phyloP scores from a whole-genome alignment of 2,113 vertebrate species.

The Chaetura pelagica region DNA sequence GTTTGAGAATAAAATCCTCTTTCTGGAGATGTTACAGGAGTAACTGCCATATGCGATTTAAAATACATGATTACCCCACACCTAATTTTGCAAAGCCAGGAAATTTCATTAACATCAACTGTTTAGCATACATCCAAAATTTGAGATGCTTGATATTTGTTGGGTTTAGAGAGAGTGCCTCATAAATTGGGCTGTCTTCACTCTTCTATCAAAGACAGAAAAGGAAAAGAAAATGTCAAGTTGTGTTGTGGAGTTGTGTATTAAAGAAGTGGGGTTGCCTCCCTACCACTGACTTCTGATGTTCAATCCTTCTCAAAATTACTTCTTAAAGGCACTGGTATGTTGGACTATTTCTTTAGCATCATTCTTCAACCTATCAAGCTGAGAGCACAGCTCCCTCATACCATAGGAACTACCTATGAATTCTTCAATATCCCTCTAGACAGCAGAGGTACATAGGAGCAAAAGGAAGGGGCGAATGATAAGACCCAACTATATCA shows the following conservation, averaged over 20 bases:
- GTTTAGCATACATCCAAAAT: not conserved
- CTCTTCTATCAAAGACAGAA: not conserved
- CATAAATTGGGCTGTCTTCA: not conserved
- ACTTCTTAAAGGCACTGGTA: not conserved
- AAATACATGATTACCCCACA: not conserved
- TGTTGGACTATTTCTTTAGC: not conserved
- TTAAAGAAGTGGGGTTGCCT: not conserved
- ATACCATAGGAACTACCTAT: rapidly evolving
- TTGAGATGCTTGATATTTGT: not conserved
- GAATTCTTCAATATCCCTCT: not conserved
- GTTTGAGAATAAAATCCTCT: not conserved
- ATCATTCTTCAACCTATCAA: not conserved
- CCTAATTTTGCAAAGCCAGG: not conserved
- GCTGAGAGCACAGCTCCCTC: not conserved
- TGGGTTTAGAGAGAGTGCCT: not conserved
- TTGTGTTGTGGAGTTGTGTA: not conserved
- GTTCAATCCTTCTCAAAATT: not conserved
- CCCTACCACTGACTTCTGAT: not conserved
- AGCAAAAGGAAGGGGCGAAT: not conserved
- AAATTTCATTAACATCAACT: not conserved
- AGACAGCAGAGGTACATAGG: not conserved
- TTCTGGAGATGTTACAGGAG: not conserved
- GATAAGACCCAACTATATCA: not conserved
- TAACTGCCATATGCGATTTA: not conserved
- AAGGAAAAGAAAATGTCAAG: not conserved